Evolutionary conservation across 2,888 invertebrate genomes (phyloP).

Genomic region (Eucera pruinosa): DNA sequence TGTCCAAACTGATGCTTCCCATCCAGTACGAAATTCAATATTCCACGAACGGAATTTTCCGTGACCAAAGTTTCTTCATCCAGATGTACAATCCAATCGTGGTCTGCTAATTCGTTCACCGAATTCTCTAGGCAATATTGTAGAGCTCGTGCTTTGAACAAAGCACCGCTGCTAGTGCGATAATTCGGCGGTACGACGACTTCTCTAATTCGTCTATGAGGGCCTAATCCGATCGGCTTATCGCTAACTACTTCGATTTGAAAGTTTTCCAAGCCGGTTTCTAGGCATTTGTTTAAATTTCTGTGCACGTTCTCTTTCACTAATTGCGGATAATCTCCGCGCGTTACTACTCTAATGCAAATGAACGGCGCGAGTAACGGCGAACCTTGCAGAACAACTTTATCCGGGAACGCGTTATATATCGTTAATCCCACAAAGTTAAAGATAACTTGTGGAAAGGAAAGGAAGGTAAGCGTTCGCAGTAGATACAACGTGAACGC

Average conservation of each 20-base stretch:
- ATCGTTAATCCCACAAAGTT: conserved; percentile 94
- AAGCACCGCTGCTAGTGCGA: conserved; percentile 94
- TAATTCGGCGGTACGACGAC: conserved; percentile 95
- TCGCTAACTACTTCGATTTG: conserved; percentile 98
- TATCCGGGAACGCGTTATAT: conserved; percentile 98
- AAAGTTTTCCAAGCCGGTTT: conserved; percentile 97
- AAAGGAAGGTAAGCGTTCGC: conserved; percentile 92
- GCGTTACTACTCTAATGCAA: conserved; percentile 96
- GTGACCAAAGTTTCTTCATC: conserved; percentile 98
- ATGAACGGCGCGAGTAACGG: conserved; percentile 97
- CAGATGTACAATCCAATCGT: conserved; percentile 98
- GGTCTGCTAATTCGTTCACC: conserved; percentile 93
- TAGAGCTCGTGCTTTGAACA: conserved; percentile 97
- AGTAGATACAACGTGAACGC: conserved; percentile 91
- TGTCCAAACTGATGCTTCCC: conserved; percentile 98
- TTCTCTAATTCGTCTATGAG: conserved; percentile 92
- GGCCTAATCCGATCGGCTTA: conserved; percentile 91
- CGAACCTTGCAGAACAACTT: conserved; percentile 94
- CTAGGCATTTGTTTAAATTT: conserved; percentile 94
- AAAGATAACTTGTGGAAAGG: conserved; percentile 95
- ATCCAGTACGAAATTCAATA: conserved; percentile 97
- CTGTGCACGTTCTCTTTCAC: conserved; percentile 94
- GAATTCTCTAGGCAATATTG: conserved; percentile 97
- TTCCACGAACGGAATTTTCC: conserved; percentile 94
- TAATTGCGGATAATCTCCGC: conserved; percentile 96